Base-by-base conservation (phyloP, 1,140 invertebrate genomes). In the Scaptomyza graminum region DNA sequence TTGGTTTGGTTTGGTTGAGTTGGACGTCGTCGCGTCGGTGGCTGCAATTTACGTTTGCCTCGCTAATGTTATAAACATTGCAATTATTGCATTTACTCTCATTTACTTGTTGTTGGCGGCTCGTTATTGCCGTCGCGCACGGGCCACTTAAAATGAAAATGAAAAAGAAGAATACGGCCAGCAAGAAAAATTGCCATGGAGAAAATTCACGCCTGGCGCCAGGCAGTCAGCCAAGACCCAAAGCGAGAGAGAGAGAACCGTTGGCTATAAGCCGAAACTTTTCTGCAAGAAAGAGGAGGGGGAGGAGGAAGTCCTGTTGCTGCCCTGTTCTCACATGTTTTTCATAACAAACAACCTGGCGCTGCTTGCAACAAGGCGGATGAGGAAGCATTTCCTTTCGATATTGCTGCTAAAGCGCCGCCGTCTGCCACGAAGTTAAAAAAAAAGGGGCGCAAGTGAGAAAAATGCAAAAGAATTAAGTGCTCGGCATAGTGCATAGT, bases 31-130 rank as follows among this genome's bases (percentile, higher is more conserved):
- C 55, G 76, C 81, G 61, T 85, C 75, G 74, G 63, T 81, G 70
- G 63, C 70, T 81, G 71, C 79, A 76, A 87, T 85, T 87, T 79
- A 60, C 82, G 78, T 69, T 34, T 64, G 44, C 37, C 62, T 50
- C 52, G 55, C 74, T 87, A 79, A 88, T 88, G 83, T 62, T 82
- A 76, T 82, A 79, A 88, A 88, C 78, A 79, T 87, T 88, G 82
- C 79, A 87, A 87, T 87, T 88, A 87, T 87, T 82, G 83, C 82
- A 82, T 87, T 88, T 83, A 88, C 82, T 87, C 82, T 79, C 75
- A 87, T 82, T 88, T 88, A 88, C 82, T 15, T 51, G 59, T 9
- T 51, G 74, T 15, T 76, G 61, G 28, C 50, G 51, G 73, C 68
- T 84, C 81, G 74, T 84, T 84, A 84, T 84, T 80, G 81, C 69